Base-by-base conservation (phyloP, 2,113 vertebrate species). In the Hippocampus zosterae region DNA sequence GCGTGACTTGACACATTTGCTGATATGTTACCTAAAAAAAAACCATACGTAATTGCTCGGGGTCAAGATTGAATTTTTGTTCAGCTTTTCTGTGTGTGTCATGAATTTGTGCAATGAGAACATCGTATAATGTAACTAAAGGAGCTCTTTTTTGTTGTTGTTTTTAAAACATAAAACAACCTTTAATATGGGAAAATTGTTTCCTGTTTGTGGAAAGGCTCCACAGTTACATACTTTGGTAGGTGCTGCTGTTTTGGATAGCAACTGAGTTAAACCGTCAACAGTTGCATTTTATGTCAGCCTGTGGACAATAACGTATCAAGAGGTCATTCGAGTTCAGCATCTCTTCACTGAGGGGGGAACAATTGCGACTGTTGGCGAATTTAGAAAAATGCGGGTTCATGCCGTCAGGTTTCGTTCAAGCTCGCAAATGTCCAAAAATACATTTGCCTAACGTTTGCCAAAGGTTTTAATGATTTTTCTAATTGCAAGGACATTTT, bases 151-250 rank as follows among this genome's bases (percentile, higher is more conserved):
- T 52, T 52, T n/a, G n/a, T n/a, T n/a, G n/a, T n/a, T n/a, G n/a
- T 50, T 19, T 50, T 19, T 23, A 2, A 23, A 55, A 44, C 11
- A 12, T 10, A 44, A 44, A 44, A 33, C 29, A 33, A 44, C 42
- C 10, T 42, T 42, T 42, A 42, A 42, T 42, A 42, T 42, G 8
- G 41, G 8, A 42, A 11, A 42, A 42, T 44, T 44, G 60, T 76
- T 19, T 50, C 70, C 72, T 74, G 56, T 68, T 72, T 73, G 21
- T 65, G 61, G 70, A 76, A 81, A 77, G 79, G 65, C 56, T 80
- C 48, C 56, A 55, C n/a, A 29, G 56, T 25, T 6, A 16, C 25
- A 27, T 56, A 25, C n/a, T 56, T 55, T 23, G 1, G 21, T 55
- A n/a, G 6, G 8, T 4, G 53, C 21, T 55, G 53, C 9, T 23